These are phyloP conservation scores for Clarias platycephalus DNA, from an alignment of 2,797 vertebrate species.

Conservation along the genomic window DNA sequence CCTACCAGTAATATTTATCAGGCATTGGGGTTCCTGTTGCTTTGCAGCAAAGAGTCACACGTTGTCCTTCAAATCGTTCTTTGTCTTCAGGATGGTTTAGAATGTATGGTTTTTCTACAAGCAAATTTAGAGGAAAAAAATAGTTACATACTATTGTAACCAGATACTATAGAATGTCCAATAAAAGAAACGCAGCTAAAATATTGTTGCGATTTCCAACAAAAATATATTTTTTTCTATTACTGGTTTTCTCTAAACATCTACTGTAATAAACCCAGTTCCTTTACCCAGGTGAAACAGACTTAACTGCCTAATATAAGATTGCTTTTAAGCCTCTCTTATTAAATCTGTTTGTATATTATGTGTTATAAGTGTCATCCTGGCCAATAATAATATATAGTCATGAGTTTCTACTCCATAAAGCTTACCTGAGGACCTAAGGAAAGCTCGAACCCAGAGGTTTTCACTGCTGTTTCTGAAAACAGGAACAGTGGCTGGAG, in stretches of 20 bases:
- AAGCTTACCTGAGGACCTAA: constrained; percentile 81
- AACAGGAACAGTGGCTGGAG: constrained; percentile 63
- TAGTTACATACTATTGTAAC: not conserved
- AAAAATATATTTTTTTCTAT: not conserved
- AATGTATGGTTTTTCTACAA: constrained; percentile 88
- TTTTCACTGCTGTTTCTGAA: constrained; percentile 70
- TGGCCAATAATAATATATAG: not conserved
- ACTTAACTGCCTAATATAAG: not conserved
- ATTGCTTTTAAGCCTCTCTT: not conserved
- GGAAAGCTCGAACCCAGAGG: constrained; percentile 72
- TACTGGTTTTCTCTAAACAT: not conserved
- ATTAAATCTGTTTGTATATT: not conserved
- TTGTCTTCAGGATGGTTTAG: constrained; percentile 87
- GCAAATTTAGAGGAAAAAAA: constrained; percentile 43
- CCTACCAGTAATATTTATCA: constrained; percentile 92
- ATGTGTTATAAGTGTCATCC: not conserved
- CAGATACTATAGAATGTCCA: not conserved
- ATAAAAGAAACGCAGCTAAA: not conserved
- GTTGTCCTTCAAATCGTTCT: constrained; percentile 82
- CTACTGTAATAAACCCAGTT: not conserved
- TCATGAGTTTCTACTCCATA: not conserved
- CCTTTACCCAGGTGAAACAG: not conserved
- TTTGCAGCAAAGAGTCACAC: constrained; percentile 87
- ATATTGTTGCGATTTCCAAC: not conserved
- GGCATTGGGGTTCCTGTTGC: constrained; percentile 84